Percentiles rank a stretch among this genome's conserved stretches.
Evolutionary conservation across 2,888 invertebrate species (phyloP).

Genomic region (Conus canariensis): DNA sequence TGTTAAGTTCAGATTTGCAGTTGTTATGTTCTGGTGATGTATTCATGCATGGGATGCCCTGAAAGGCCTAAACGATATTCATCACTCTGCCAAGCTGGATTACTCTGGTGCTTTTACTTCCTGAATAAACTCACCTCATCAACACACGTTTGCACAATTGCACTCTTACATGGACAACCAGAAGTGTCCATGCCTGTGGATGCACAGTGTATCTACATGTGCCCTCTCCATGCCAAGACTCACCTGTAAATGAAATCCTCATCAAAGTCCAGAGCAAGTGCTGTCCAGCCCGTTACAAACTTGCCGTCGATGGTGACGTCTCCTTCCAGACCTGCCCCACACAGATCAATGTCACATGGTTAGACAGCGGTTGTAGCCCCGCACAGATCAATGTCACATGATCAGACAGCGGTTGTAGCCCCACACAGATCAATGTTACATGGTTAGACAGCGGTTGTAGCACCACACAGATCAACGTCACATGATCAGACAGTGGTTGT

Average conservation of each 20-base stretch:
- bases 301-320: slow-evolving; percentile 79
- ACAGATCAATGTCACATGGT: neutral
- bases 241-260: slow-evolving; percentile 59
- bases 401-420: no score
- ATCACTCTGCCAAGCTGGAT: no score
- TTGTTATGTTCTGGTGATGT: no score
- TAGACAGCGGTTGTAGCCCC: neutral
- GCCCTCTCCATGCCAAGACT: neutral
- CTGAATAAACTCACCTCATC: no score
- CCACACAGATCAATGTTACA: neutral
- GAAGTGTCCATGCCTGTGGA: neutral
- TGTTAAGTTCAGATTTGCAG: no score
- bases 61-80: no score
- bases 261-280: slow-evolving; percentile 82
- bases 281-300: slow-evolving; percentile 79
- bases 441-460: no score
- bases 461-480: no score
- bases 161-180: neutral
- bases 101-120: no score
- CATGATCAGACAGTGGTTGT: no score
- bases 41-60: no score
- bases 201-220: neutral
- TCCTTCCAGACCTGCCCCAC: slow-evolving; percentile 73
- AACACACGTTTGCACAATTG: no score
- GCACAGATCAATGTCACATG: neutral